Evolutionary conservation across 2,888 invertebrate species (phyloP).

Genomic region (Ceriagrion tenellum): DNA sequence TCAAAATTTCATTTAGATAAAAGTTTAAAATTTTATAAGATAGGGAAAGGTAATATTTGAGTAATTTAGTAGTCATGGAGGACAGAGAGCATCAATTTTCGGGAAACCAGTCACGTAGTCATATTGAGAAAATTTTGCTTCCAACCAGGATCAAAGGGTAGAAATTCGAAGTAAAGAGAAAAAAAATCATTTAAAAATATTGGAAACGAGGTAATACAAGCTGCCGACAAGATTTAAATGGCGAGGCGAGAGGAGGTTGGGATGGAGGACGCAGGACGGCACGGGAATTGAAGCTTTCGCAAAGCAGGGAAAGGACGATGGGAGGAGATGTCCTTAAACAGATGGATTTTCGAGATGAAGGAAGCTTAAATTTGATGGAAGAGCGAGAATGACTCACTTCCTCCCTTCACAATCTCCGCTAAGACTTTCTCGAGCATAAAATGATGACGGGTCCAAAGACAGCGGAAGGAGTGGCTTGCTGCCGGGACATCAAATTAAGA

Average conservation of each 20-base stretch:
- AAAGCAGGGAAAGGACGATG: not conserved
- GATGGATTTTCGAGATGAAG: not conserved
- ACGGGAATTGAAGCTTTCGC: not conserved
- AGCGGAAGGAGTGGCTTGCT: not conserved
- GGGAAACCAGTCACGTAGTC: too few relatives aligned
- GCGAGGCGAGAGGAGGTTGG: not conserved
- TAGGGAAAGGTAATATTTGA: too few relatives aligned
- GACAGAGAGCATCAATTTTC: too few relatives aligned
- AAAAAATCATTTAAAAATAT: too few relatives aligned
- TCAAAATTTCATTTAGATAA: too few relatives aligned
- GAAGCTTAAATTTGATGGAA: slow-evolving; percentile 15
- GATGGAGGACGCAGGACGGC: not conserved
- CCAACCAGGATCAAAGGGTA: too few relatives aligned
- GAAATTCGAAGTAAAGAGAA: too few relatives aligned
- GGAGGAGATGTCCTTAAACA: not conserved
- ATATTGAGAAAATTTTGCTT: too few relatives aligned
- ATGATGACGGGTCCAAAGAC: not conserved
- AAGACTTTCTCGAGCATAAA: not conserved
- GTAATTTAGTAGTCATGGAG: too few relatives aligned
- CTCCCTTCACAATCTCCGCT: not conserved
- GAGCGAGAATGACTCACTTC: not conserved
- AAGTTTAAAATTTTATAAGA: too few relatives aligned
- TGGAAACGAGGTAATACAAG: too few relatives aligned
- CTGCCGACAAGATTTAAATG: too few relatives aligned
- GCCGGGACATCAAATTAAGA: not conserved